Conservation (phyloP, 2,113 vertebrate species). For the Pelodiscus sinensis region DNA sequence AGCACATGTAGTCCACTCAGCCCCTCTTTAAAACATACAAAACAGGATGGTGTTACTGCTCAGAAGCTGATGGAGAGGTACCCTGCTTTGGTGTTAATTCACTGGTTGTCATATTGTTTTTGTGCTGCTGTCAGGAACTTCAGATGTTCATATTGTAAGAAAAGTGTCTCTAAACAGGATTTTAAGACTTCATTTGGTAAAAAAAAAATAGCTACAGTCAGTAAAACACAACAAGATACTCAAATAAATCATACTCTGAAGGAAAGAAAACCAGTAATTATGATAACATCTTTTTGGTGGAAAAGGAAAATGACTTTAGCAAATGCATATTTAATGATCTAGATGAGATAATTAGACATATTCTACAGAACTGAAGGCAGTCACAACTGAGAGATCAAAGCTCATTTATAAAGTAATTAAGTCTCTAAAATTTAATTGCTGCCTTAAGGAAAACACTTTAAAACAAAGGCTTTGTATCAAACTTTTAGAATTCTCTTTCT, state of each 20-base stretch:
- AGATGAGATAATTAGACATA: slow-evolving; percentile 20
- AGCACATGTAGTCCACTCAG: background rate
- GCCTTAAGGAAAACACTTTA: background rate
- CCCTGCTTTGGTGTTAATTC: background rate
- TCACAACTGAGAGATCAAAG: slow-evolving; percentile 34
- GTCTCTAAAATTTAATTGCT: background rate
- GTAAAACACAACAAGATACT: background rate
- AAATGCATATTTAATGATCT: slow-evolving; percentile 42
- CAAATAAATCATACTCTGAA: background rate
- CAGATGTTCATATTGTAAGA: background rate
- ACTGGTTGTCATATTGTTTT: background rate
- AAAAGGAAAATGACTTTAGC: slow-evolving; percentile 3
- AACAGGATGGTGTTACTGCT: background rate
- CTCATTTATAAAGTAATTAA: slow-evolving; percentile 37
- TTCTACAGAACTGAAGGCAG: background rate
- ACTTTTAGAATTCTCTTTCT: background rate
- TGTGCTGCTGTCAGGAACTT: background rate
- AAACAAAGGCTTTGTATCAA: background rate
- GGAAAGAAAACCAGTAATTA: slow-evolving; percentile 21
- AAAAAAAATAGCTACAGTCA: background rate
- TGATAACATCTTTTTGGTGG: background rate
- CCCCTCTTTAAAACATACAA: background rate
- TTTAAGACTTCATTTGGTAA: background rate
- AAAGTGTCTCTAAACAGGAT: background rate
- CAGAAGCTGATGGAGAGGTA: background rate